phyloP scores from a whole-genome alignment of 2,888 invertebrate species.

The Drosophila neoperkinsi region DNA sequence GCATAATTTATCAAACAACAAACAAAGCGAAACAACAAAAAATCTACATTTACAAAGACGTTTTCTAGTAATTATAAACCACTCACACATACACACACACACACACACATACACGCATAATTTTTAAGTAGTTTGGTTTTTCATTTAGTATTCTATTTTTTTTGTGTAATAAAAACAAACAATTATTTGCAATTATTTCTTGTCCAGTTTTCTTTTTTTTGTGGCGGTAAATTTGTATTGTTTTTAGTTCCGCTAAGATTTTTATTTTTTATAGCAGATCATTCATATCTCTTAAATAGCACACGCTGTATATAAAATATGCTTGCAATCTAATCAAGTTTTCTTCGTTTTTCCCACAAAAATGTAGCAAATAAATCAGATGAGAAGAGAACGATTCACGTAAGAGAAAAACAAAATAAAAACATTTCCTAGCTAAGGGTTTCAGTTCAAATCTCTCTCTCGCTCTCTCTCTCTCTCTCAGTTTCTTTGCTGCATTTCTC shows the following conservation, averaged over 20 bases:
- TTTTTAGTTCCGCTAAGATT: too few species aligned
- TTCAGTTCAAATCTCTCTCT: slow-evolving; percentile 62
- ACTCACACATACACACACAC: not conserved
- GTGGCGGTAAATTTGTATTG: not conserved
- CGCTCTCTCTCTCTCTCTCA: slow-evolving; percentile 20
- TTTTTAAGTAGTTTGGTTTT: slow-evolving; percentile 77
- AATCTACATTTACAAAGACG: slow-evolving; percentile 77
- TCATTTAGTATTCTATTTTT: slow-evolving; percentile 72
- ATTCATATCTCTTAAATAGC: slow-evolving; percentile 47
- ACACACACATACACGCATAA: slow-evolving; percentile 53
- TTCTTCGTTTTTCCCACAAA: not conserved
- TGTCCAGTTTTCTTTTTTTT: slow-evolving; percentile 19
- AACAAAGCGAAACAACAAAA: slow-evolving; percentile 60
- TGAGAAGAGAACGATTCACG: slow-evolving; percentile 3
- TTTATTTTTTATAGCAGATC: slow-evolving; percentile 8
- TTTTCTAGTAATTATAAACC: slow-evolving; percentile 74
- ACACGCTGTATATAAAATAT: slow-evolving; percentile 58
- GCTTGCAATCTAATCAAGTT: slow-evolving; percentile 44
- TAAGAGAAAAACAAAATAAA: slow-evolving; percentile 9
- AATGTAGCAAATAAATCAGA: slow-evolving; percentile 20
- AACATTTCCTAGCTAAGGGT: slow-evolving; percentile 76
- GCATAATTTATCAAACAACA: slow-evolving; percentile 62
- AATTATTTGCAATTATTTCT: slow-evolving; percentile 52
- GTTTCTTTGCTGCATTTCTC: slow-evolving; percentile 12
- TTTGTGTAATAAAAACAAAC: slow-evolving; percentile 71